phyloP scores from a whole-genome alignment of 2,113 vertebrate genomes.

The Varanus salvator region DNA sequence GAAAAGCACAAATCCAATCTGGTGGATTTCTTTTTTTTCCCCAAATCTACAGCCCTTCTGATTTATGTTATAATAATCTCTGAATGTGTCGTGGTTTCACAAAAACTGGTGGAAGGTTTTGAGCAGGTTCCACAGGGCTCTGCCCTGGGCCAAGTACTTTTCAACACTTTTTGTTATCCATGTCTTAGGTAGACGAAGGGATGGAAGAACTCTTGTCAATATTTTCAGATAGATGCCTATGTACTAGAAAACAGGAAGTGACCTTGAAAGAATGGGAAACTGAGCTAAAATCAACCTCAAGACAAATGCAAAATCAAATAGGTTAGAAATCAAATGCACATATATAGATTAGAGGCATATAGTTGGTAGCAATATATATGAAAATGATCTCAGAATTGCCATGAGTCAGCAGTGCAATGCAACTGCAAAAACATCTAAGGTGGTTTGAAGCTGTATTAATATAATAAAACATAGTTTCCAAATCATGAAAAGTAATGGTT shows the following conservation, averaged over 20 bases:
- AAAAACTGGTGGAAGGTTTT: background rate
- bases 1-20: slow-evolving; percentile 2
- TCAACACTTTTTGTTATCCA: background rate
- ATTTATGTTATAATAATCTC: background rate
- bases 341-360: background rate
- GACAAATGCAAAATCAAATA: background rate
- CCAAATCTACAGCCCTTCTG: background rate
- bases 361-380: background rate
- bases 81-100: background rate
- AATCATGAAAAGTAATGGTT: background rate
- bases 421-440: background rate
- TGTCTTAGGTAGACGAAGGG: too few relatives aligned
- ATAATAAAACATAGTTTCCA: background rate
- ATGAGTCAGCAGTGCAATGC: background rate
- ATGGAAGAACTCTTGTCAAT: background rate
- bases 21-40: background rate
- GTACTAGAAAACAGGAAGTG: too few relatives aligned
- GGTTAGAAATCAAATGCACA: background rate
- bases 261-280: background rate
- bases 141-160: background rate
- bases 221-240: background rate
- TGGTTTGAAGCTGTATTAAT: background rate
- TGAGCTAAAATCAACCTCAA: background rate
- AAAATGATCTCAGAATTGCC: background rate
- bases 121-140: background rate